Evolutionary conservation across 2,797 vertebrate genomes (phyloP).

Genomic region (Pampus argenteus): DNA sequence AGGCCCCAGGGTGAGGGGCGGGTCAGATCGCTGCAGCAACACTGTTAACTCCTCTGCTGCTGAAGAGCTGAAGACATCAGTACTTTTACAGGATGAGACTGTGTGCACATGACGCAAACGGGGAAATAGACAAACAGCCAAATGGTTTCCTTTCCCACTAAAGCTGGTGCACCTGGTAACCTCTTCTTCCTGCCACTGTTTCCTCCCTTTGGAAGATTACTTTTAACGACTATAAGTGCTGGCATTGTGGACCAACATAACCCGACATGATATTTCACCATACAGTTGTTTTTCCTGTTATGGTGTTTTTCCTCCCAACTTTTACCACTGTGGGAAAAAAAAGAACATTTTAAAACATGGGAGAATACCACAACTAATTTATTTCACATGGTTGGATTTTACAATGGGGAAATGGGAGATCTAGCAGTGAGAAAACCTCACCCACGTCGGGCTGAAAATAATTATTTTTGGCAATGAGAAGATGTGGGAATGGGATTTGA

Average conservation of each 20-base stretch:
- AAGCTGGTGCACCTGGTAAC: slow-evolving; percentile 41
- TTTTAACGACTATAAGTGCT: slow-evolving; percentile 12
- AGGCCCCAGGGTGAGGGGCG: slow-evolving; percentile 59
- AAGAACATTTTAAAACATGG: slow-evolving; percentile 36
- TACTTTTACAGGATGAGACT: slow-evolving; percentile 20
- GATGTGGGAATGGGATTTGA: slow-evolving; percentile 54
- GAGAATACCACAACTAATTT: slow-evolving; percentile 55
- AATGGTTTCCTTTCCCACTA: slow-evolving; percentile 45
- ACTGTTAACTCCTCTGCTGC: slow-evolving; percentile 66
- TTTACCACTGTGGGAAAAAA: slow-evolving; percentile 13
- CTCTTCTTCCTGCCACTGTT: slow-evolving; percentile 60
- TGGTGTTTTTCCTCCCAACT: slow-evolving; percentile 10
- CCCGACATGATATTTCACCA: slow-evolving; percentile 18
- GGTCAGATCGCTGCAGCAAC: slow-evolving; percentile 50
- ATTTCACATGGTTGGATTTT: slow-evolving; percentile 54
- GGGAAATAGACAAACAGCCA: slow-evolving; percentile 4
- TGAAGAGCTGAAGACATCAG: not conserved
- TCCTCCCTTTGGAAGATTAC: slow-evolving; percentile 7
- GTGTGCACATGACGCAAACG: not conserved
- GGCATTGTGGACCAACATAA: slow-evolving; percentile 4
- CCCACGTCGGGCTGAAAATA: slow-evolving; percentile 50
- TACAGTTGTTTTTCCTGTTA: slow-evolving; percentile 30
- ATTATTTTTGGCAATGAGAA: slow-evolving; percentile 47
- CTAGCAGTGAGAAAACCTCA: slow-evolving; percentile 40
- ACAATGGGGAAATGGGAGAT: slow-evolving; percentile 33